phyloP scores from a whole-genome alignment of 1,140 invertebrate genomes.

The Dendrolimus kikuchii region DNA sequence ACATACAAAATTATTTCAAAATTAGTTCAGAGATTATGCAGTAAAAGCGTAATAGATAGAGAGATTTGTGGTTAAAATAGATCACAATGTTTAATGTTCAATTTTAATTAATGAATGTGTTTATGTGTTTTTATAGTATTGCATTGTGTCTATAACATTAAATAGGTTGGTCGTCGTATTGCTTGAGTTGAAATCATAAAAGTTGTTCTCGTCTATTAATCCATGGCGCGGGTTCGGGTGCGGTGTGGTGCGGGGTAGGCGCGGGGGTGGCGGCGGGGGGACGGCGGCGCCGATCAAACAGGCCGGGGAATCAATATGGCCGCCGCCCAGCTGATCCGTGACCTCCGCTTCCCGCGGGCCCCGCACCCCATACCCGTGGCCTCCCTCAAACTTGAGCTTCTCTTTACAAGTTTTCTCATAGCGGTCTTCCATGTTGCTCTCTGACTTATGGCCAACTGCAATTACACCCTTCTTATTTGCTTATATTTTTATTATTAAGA shows the following conservation, averaged over 20 bases:
- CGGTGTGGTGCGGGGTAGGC: slow-evolving; percentile 19
- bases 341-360: slow-evolving; percentile 51
- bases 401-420: slow-evolving; percentile 37
- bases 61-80: no score
- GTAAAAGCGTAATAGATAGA: no score
- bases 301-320: slow-evolving; percentile 68
- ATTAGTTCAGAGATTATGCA: no score
- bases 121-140: not conserved
- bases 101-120: no score
- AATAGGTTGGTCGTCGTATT: slow-evolving; percentile 34
- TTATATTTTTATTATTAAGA: slow-evolving; percentile 2
- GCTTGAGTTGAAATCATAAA: slow-evolving; percentile 69
- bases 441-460: slow-evolving; percentile 16
- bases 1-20: no score
- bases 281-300: slow-evolving; percentile 62
- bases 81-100: no score
- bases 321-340: slow-evolving; percentile 68
- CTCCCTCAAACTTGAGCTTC: slow-evolving; percentile 46
- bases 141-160: slow-evolving; percentile 16
- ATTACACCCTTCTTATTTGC: slow-evolving; percentile 11
- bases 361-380: slow-evolving; percentile 18
- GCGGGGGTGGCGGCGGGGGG: slow-evolving; percentile 17
- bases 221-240: slow-evolving; percentile 32
- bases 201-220: slow-evolving; percentile 68
- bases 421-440: slow-evolving; percentile 25